These are phyloP conservation scores for Cephalopholis sonnerati DNA, from an alignment of 2,113 vertebrate genomes.

Conservation along the genomic window DNA sequence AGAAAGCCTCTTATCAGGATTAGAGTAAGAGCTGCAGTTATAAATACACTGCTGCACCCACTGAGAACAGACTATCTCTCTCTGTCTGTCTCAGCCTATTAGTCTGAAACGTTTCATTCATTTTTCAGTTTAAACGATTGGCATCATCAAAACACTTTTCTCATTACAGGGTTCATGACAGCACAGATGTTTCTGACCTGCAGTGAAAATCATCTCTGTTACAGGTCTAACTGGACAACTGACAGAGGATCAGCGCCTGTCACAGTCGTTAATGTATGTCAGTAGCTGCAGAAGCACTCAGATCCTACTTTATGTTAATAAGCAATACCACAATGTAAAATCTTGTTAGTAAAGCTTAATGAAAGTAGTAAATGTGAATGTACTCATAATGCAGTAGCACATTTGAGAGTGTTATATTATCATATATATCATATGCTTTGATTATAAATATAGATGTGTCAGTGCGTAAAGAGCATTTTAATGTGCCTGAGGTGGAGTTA, in stretches of 20 bases:
- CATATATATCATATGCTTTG: neutral
- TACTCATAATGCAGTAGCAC: neutral
- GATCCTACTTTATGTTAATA: neutral
- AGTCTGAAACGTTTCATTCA: neutral
- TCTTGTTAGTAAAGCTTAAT: neutral
- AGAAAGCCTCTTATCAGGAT: slow-evolving; percentile 81
- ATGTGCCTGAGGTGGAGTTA: neutral
- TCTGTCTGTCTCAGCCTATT: neutral
- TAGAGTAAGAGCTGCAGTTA: slow-evolving; percentile 70
- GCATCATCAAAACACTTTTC: neutral
- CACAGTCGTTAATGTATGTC: too few relatives aligned
- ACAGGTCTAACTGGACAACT: neutral
- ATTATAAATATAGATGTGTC: neutral
- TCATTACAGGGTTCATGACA: neutral
- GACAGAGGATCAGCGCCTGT: neutral
- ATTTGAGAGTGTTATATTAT: neutral
- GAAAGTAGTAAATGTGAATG: neutral
- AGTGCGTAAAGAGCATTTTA: neutral
- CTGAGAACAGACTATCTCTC: slow-evolving; percentile 19
- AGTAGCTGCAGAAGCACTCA: neutral
- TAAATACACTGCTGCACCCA: slow-evolving; percentile 62
- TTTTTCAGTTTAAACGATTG: slow-evolving; percentile 11
- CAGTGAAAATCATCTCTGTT: neutral
- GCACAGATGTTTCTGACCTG: neutral
- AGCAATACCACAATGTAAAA: neutral